Conservation (phyloP, 2,888 invertebrate genomes). For the Argynnis bischoffii region DNA sequence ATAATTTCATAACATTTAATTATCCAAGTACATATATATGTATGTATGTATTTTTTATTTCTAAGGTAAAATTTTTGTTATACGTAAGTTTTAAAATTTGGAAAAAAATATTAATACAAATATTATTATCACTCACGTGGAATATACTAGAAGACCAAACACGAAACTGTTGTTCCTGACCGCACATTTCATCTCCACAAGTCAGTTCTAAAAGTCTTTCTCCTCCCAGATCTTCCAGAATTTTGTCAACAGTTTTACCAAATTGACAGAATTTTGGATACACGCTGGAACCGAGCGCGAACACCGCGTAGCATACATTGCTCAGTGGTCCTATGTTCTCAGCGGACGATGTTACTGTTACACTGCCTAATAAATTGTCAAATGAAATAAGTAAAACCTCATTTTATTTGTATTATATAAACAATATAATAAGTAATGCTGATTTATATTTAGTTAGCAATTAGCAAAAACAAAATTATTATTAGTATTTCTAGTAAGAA, state of each 20-base stretch:
- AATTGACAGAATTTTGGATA: slow-evolving; percentile 98
- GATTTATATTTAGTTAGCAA: too few species aligned
- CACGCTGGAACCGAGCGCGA: slow-evolving; percentile 96
- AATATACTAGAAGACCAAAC: slow-evolving; percentile 95
- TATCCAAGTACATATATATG: too few species aligned
- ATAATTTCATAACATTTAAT: slow-evolving; percentile 3
- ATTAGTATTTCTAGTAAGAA: too few species aligned
- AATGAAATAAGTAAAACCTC: neutral
- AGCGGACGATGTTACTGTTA: slow-evolving; percentile 87
- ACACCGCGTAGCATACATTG: slow-evolving; percentile 96
- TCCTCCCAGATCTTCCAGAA: slow-evolving; percentile 93
- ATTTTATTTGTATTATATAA: neutral
- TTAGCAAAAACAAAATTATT: too few species aligned
- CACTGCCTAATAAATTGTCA: slow-evolving; percentile 82
- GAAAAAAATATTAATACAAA: neutral
- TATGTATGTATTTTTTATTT: neutral
- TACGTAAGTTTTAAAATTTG: neutral
- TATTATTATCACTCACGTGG: slow-evolving; percentile 79
- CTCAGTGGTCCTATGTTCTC: slow-evolving; percentile 94
- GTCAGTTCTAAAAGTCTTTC: slow-evolving; percentile 91
- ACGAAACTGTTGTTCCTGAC: slow-evolving; percentile 95
- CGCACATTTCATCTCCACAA: slow-evolving; percentile 96
- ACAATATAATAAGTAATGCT: too few species aligned
- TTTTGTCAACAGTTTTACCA: slow-evolving; percentile 94
- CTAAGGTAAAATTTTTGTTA: neutral